Base-by-base conservation (phyloP, 1,140 invertebrate genomes). In the Cotesia glomerata region DNA sequence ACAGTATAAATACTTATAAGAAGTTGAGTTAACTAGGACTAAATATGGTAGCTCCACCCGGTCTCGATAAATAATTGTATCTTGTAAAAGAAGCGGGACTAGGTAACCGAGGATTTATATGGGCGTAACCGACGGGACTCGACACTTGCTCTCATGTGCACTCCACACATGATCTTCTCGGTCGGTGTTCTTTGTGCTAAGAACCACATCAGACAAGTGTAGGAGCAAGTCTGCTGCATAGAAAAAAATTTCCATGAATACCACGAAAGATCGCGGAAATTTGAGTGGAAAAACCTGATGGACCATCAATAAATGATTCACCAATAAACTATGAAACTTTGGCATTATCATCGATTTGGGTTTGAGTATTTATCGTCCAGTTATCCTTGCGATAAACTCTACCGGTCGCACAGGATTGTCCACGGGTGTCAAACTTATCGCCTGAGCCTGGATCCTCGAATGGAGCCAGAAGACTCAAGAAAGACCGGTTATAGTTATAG, bases 21-120 rank as follows among this genome's bases (percentile, higher is more conserved):
- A 45, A 45, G 39, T 45, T 45, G 39, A 82, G 75, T 78, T 80
- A 82, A 79, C 80, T 81, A 78, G 75, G 75, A 54, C 80, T 81
- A 79, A 81, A 82, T 82, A 82, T 78, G 81, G 81, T 74, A 79
- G 76, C 75, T 75, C 71, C 69, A 56, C 39, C 58, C 58, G 65
- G 54, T 62, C 79, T 79, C 77, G 65, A 78, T 85, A 84, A 85
- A 85, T 83, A 85, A 84, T 81, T 82, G 79, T 79, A 80, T 79
- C 79, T 82, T 76, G 80, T 80, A 80, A 14, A 54, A 14, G 18
- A 80, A 80, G 80, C 78, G 76, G 54, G 61, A 56, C 51, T 72
- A 72, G 80, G 75, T 81, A 80, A 79, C 78, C 69, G 65, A 79
- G 79, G 79, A 81, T 82, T 80, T 82, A 81, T 81, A 81, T 82